Percentiles rank a stretch among this genome's conserved stretches.
These are phyloP conservation scores for Drosophila murphyi DNA, from an alignment of 1,140 invertebrate species.

Conservation along the genomic window DNA sequence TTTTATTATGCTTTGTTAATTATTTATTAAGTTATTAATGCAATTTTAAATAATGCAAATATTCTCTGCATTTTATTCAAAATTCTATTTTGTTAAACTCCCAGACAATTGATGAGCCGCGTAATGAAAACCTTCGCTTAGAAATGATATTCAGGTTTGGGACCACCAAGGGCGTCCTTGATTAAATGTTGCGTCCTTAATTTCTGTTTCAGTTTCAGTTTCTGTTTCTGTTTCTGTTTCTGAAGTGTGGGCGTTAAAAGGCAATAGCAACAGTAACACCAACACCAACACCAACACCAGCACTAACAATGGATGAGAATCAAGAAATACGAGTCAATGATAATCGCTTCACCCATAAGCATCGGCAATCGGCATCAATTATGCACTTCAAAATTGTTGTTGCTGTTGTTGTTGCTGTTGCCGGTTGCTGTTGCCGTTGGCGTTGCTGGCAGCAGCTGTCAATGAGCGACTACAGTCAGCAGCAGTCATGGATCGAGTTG, in stretches of 20 bases:
- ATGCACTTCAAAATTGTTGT: slow-evolving; percentile 68
- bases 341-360: slow-evolving; percentile 43
- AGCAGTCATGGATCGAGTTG: slow-evolving; percentile 15
- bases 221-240: not conserved
- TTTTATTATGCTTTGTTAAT: too few relatives aligned
- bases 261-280: slow-evolving; percentile 18
- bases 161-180: slow-evolving; percentile 21
- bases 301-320: slow-evolving; percentile 12
- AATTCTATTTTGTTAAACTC: too few relatives aligned
- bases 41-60: too few relatives aligned
- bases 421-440: slow-evolving; percentile 10
- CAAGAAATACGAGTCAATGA: slow-evolving; percentile 16
- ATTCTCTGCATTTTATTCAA: too few relatives aligned
- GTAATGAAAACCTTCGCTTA: not conserved
- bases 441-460: slow-evolving; percentile 26
- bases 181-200: slow-evolving; percentile 12
- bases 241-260: slow-evolving; percentile 29
- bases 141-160: not conserved
- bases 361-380: slow-evolving; percentile 62
- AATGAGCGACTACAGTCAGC: slow-evolving; percentile 15
- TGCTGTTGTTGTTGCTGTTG: not conserved
- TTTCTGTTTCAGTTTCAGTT: slow-evolving; percentile 1
- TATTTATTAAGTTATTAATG: too few relatives aligned
- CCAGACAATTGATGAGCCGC: not conserved
- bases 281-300: not conserved